phyloP scores from a whole-genome alignment of 2,797 vertebrate species.

The Pseudomugil gertrudae region DNA sequence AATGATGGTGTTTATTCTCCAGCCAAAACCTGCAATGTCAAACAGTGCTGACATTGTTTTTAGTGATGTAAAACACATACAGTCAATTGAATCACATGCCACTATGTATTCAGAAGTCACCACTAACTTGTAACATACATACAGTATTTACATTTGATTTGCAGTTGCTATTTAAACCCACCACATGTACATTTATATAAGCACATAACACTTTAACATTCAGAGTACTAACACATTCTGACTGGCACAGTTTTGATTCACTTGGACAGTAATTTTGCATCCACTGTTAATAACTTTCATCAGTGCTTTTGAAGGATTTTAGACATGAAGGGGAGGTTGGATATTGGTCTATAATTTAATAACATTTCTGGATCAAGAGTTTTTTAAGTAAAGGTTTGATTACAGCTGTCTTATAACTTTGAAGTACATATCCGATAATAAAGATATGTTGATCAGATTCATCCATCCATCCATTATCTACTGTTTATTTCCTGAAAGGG shows the following conservation, averaged over 20 bases:
- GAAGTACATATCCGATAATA: too few relatives aligned
- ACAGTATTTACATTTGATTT: slow-evolving; percentile 68
- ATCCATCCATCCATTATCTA: too few relatives aligned
- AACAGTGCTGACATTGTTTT: slow-evolving; percentile 38
- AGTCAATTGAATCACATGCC: slow-evolving; percentile 49
- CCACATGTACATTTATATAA: slow-evolving; percentile 60
- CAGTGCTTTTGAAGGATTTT: too few relatives aligned
- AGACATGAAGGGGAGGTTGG: too few relatives aligned
- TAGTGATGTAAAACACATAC: slow-evolving; percentile 41
- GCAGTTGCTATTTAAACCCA: slow-evolving; percentile 64
- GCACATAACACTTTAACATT: slow-evolving; percentile 56
- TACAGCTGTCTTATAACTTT: too few relatives aligned
- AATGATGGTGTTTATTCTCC: slow-evolving; percentile 58
- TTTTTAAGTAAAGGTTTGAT: too few relatives aligned
- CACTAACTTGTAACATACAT: slow-evolving; percentile 52
- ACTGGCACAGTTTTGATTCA: slow-evolving; percentile 31
- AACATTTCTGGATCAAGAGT: too few relatives aligned
- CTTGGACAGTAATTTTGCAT: slow-evolving; percentile 31
- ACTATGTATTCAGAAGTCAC: slow-evolving; percentile 52
- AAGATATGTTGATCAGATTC: too few relatives aligned
- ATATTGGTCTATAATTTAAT: too few relatives aligned
- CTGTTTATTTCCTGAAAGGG: too few relatives aligned
- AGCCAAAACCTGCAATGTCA: slow-evolving; percentile 30
- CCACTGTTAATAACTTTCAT: too few relatives aligned
- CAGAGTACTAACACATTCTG: slow-evolving; percentile 38